Conservation (phyloP, 2,113 vertebrate genomes). For the Tetraodon nigroviridis region DNA sequence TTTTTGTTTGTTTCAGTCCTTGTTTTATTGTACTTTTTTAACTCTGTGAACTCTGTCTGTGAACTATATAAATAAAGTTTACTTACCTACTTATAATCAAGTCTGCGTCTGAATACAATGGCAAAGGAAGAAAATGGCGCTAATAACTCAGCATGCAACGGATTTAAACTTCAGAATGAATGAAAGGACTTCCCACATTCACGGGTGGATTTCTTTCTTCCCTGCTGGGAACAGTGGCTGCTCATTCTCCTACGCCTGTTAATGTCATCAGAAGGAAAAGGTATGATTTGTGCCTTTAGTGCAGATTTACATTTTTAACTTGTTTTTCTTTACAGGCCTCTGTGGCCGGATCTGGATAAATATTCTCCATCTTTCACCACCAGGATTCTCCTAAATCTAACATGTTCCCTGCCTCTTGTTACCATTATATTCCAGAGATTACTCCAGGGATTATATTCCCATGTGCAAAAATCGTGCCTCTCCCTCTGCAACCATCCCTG, state of each 20-base stretch:
- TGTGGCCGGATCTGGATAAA: slow-evolving; percentile 29
- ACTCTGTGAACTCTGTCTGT: no score
- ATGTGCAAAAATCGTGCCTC: slow-evolving; percentile 8
- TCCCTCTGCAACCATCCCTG: slow-evolving; percentile 10
- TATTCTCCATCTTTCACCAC: slow-evolving; percentile 6
- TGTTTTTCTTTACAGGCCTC: slow-evolving; percentile 3
- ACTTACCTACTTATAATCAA: slow-evolving; percentile 55
- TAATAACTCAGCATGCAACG: slow-evolving; percentile 22
- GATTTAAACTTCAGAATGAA: slow-evolving; percentile 61
- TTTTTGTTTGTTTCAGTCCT: no score
- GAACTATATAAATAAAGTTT: no score
- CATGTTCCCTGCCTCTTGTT: slow-evolving; percentile 13
- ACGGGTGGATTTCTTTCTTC: slow-evolving; percentile 36
- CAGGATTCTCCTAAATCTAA: slow-evolving; percentile 9
- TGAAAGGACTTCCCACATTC: slow-evolving; percentile 54
- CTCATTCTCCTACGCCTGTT: slow-evolving; percentile 36
- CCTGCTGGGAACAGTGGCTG: slow-evolving; percentile 38
- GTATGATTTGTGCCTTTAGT: slow-evolving; percentile 17
- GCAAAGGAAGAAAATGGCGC: slow-evolving; percentile 52
- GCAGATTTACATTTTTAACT: slow-evolving; percentile 4
- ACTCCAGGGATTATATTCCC: slow-evolving; percentile 38
- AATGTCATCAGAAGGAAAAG: slow-evolving; percentile 6
- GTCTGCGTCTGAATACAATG: slow-evolving; percentile 51
- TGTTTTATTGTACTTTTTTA: no score
- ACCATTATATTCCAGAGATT: slow-evolving; percentile 29